A percentile compares a stretch with the other conserved stretches of the same genome.
These are phyloP conservation scores for Cheirogaleus major DNA, from an alignment of 2,797 vertebrate genomes.

Conservation along the genomic window DNA sequence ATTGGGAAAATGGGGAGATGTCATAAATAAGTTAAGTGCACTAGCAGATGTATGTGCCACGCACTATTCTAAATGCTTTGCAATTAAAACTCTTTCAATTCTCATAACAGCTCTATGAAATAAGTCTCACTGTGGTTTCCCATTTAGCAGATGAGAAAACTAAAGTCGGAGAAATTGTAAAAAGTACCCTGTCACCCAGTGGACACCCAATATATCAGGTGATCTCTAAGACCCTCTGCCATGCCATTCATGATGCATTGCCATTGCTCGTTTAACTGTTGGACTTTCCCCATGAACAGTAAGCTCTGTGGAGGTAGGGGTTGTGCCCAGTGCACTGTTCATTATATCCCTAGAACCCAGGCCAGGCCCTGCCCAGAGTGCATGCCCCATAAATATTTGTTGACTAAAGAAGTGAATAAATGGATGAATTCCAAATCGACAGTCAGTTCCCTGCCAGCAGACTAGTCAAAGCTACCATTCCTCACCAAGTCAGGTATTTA, in stretches of 20 bases:
- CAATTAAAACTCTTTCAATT: neutral
- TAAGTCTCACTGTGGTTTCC: neutral
- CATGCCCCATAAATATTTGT: neutral
- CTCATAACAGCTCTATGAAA: neutral
- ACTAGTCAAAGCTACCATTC: neutral
- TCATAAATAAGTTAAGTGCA: neutral
- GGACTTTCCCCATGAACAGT: neutral
- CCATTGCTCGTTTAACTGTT: neutral
- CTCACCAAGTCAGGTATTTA: neutral
- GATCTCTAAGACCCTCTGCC: neutral
- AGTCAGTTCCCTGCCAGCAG: neutral
- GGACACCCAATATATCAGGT: neutral
- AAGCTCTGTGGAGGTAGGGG: neutral
- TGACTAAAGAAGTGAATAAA: neutral
- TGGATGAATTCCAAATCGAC: neutral
- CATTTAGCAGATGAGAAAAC: neutral
- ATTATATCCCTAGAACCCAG: no score
- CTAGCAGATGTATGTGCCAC: neutral
- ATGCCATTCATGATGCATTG: rapidly evolving
- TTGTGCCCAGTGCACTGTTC: neutral
- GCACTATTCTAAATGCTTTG: neutral
- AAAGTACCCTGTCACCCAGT: neutral
- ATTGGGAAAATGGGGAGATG: neutral
- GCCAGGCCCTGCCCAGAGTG: neutral
- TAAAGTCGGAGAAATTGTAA: neutral